Base-by-base conservation (phyloP, 2,797 vertebrate genomes). In the Galaxias olidus region DNA sequence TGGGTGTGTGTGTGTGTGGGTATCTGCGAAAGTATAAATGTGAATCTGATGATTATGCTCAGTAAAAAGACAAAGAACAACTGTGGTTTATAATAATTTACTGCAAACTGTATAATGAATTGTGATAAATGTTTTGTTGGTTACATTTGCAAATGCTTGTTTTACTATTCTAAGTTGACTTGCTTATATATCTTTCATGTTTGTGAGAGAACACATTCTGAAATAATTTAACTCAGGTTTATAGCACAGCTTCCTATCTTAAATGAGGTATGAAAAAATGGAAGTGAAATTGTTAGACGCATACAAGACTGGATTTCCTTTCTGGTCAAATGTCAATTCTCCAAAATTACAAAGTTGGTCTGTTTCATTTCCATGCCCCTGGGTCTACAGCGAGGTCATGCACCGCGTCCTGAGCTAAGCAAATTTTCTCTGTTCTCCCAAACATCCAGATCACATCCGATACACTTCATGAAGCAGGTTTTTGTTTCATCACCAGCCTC, bases 241-340 rank as follows among this genome's bases (percentile, higher is more conserved):
- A 82, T 71, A 71, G 59, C 77, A 72, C 67, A 76, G 79, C 72
- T 78, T 86, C 81, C 77, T 62, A 55, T 84, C 66, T 81, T 71
- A 61, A 73, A 68, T 43, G 72, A 83, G 74, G 66, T 78, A 70
- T 84, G 75, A 81, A 84, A 87, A 81, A 83, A n/a, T 84, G 85
- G 84, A 89, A 85, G 83, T 84, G 71, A 82, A 87, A 80, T 86
- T 83, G 86, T 85, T 80, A 77, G 77, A 86, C 68, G 78, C 84
- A 81, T 70, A 73, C 80, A 67, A 59, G 65, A 53, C 18, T 61
- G 63, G 53, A 83, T 86, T 88, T 88, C 80, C 77, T 87, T 67
- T 74, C 72, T 68, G 80, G 77, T 89, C 83, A 82, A 65, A 86
- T 80, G 86, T 88, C 82, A 85, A 78, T 84, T 84, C 65, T 53